phyloP scores from a whole-genome alignment of 2,888 invertebrate species.

The Eilema sororculum region DNA sequence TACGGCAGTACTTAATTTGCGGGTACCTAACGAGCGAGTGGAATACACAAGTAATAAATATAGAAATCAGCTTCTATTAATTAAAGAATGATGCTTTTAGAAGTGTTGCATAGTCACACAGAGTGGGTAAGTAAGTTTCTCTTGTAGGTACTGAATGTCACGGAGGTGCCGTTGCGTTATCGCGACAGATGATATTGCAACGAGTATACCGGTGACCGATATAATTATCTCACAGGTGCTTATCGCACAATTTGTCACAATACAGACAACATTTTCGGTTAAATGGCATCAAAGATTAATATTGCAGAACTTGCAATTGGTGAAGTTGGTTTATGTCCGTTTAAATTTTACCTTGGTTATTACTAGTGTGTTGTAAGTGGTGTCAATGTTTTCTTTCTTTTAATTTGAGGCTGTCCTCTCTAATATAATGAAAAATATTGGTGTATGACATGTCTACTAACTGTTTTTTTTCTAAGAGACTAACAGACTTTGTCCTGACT shows the following conservation, averaged over 20 bases:
- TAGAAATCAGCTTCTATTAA: background rate
- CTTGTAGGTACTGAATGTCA: background rate
- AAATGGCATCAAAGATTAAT: slow-evolving; percentile 68
- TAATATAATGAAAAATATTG: too few relatives aligned
- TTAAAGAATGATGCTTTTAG: background rate
- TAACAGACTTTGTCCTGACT: background rate
- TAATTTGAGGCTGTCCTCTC: too few relatives aligned
- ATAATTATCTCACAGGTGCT: slow-evolving; percentile 65
- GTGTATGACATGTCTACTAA: too few relatives aligned
- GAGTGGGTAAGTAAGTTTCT: background rate
- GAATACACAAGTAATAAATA: too few relatives aligned
- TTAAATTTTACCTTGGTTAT: background rate
- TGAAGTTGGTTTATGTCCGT: slow-evolving; percentile 23
- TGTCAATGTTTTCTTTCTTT: too few relatives aligned
- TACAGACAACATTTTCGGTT: slow-evolving; percentile 72
- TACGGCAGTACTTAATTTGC: too few relatives aligned
- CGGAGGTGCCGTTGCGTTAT: background rate
- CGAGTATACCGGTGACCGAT: slow-evolving; percentile 65
- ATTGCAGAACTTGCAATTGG: slow-evolving; percentile 31
- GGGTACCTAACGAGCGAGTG: too few relatives aligned
- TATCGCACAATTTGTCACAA: slow-evolving; percentile 84
- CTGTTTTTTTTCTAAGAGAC: too few relatives aligned
- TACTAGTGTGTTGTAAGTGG: background rate
- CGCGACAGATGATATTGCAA: slow-evolving; percentile 42
- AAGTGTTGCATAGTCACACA: background rate